A percentile compares a stretch with the other conserved stretches of the same genome.
Evolutionary conservation across 2,888 invertebrate genomes (phyloP).

Genomic region (Lamellibrachia satsuma): DNA sequence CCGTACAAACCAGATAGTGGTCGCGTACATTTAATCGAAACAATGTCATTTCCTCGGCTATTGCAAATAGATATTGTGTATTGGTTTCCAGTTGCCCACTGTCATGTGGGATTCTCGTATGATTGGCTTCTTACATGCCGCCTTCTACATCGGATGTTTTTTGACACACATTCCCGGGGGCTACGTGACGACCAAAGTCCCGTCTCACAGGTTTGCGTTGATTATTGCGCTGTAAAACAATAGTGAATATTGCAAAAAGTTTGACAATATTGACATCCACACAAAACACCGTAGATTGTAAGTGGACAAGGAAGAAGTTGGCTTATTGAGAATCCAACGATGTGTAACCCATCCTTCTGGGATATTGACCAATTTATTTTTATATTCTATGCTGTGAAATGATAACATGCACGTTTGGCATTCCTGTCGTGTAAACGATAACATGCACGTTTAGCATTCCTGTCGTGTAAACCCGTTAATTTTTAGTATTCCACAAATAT

Average conservation of each 20-base stretch:
- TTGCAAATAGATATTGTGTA: not conserved
- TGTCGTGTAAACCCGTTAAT: too few relatives aligned
- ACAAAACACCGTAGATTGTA: too few relatives aligned
- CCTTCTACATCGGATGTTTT: conserved; percentile 60
- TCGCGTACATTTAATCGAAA: not conserved
- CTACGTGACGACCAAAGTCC: conserved; percentile 54
- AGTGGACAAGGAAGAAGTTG: too few relatives aligned
- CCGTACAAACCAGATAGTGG: not conserved
- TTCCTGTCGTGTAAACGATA: too few relatives aligned
- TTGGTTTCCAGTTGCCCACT: conserved; percentile 50
- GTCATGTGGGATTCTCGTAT: conserved; percentile 54
- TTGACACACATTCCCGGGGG: conserved; percentile 60
- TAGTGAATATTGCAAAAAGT: not conserved
- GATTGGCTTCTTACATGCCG: conserved; percentile 59
- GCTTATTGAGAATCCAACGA: too few relatives aligned
- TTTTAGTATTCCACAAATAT: too few relatives aligned
- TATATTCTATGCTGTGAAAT: too few relatives aligned
- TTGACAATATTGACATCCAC: too few relatives aligned
- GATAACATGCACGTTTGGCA: too few relatives aligned
- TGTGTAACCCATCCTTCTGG: too few relatives aligned
- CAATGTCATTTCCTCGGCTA: not conserved
- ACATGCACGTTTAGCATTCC: too few relatives aligned
- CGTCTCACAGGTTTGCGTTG: conserved; percentile 53
- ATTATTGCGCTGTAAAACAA: not conserved
- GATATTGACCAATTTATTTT: too few relatives aligned